These are phyloP conservation scores for Scatophagus argus DNA, from an alignment of 2,113 vertebrate genomes.

Conservation along the genomic window DNA sequence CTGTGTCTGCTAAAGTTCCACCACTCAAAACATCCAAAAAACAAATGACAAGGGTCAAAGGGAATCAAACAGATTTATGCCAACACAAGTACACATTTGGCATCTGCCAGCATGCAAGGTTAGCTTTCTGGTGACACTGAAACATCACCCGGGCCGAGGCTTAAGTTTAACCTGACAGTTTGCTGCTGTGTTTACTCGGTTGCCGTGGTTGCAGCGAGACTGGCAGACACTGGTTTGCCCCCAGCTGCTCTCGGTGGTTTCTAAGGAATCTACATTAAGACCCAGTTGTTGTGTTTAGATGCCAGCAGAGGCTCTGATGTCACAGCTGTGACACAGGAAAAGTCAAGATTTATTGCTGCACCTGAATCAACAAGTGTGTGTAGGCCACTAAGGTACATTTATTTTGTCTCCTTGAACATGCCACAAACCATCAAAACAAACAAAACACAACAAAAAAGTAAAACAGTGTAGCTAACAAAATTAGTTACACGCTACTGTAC, in stretches of 20 bases:
- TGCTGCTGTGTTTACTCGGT: slow-evolving; percentile 86
- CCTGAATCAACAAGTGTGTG: slow-evolving; percentile 54
- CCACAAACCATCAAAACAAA: background rate
- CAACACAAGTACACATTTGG: slow-evolving; percentile 70
- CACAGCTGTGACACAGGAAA: slow-evolving; percentile 68
- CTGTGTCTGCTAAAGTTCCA: background rate
- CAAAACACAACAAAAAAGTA: background rate
- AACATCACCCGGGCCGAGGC: slow-evolving; percentile 79
- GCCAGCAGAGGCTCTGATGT: slow-evolving; percentile 79
- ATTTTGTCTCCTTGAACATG: slow-evolving; percentile 17
- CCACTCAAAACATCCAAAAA: slow-evolving; percentile 23
- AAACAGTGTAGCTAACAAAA: background rate
- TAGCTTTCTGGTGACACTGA: slow-evolving; percentile 81
- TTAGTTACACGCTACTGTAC: no score
- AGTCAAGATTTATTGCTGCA: slow-evolving; percentile 70
- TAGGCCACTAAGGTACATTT: slow-evolving; percentile 26
- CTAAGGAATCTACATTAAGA: slow-evolving; percentile 87
- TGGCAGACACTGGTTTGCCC: slow-evolving; percentile 83
- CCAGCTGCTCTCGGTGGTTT: slow-evolving; percentile 88
- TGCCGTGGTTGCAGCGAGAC: slow-evolving; percentile 82
- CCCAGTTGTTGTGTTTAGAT: slow-evolving; percentile 88
- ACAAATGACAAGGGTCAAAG: slow-evolving; percentile 51
- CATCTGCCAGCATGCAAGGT: slow-evolving; percentile 74
- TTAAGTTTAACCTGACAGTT: slow-evolving; percentile 86
- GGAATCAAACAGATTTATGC: slow-evolving; percentile 76